These are phyloP conservation scores for Drosophila ananassae DNA, from an alignment of 1,140 invertebrate species.

Conservation along the genomic window DNA sequence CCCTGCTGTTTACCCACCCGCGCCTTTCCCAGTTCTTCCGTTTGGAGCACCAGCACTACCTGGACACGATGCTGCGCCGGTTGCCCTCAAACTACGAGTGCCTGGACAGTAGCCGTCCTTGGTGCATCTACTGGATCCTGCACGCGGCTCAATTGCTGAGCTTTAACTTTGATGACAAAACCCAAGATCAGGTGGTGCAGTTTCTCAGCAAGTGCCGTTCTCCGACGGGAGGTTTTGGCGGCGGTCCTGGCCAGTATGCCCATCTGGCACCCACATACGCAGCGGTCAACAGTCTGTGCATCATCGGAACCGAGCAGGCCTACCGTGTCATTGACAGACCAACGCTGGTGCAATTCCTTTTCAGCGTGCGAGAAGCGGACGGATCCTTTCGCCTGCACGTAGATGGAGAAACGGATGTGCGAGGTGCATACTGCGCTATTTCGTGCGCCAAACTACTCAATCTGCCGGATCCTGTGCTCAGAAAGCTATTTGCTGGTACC, in stretches of 20 bases:
- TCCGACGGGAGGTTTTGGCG: slow-evolving; percentile 95
- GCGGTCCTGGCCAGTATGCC: slow-evolving; percentile 95
- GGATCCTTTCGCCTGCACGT: slow-evolving; percentile 96
- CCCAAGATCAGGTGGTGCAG: slow-evolving; percentile 87
- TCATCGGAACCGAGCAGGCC: slow-evolving; percentile 94
- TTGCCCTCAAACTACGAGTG: slow-evolving; percentile 90
- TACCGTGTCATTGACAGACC: slow-evolving; percentile 93
- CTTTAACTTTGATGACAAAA: slow-evolving; percentile 88
- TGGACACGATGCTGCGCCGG: slow-evolving; percentile 88
- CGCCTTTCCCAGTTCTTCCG: slow-evolving; percentile 87
- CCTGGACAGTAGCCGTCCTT: slow-evolving; percentile 96
- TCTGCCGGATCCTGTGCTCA: slow-evolving; percentile 86
- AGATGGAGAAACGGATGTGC: slow-evolving; percentile 97
- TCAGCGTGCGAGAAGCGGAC: slow-evolving; percentile 90
- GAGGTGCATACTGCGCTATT: slow-evolving; percentile 97
- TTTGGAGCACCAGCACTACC: slow-evolving; percentile 88
- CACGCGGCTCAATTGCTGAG: slow-evolving; percentile 94
- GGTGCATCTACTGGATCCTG: slow-evolving; percentile 98
- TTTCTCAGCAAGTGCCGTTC: slow-evolving; percentile 90
- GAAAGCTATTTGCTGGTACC: slow-evolving; percentile 92
- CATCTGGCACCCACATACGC: slow-evolving; percentile 99
- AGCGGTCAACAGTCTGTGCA: slow-evolving; percentile 95
- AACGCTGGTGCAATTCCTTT: slow-evolving; percentile 91
- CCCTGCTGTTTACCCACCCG: slow-evolving; percentile 85
- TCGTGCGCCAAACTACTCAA: slow-evolving; percentile 95